phyloP scores from a whole-genome alignment of 2,797 vertebrate genomes.

The Diplodus sargus region DNA sequence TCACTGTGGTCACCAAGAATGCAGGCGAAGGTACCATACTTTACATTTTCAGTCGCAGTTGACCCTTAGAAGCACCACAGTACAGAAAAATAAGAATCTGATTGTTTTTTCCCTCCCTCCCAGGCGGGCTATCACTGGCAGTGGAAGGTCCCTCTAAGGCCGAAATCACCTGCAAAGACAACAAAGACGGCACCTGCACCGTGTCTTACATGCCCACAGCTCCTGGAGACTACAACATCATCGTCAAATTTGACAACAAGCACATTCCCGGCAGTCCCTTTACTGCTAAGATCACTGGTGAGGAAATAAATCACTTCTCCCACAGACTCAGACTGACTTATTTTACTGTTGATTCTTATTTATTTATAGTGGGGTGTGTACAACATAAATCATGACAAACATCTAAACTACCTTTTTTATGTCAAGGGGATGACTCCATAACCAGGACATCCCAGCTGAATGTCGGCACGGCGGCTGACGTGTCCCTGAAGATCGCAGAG shows the following conservation, averaged over 20 bases:
- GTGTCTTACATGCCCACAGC: slow-evolving; percentile 97
- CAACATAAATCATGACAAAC: slow-evolving; percentile 18
- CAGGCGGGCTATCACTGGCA: slow-evolving; percentile 95
- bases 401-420: slow-evolving; percentile 40
- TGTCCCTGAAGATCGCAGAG: slow-evolving; percentile 96
- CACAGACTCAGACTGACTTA: slow-evolving; percentile 1
- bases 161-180: slow-evolving; percentile 97
- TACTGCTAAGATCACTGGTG: slow-evolving; percentile 96
- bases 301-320: slow-evolving; percentile 41
- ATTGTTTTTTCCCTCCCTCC: neutral
- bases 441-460: slow-evolving; percentile 94
- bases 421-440: slow-evolving; percentile 93
- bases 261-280: slow-evolving; percentile 97
- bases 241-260: slow-evolving; percentile 96
- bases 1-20: slow-evolving; percentile 97
- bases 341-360: neutral
- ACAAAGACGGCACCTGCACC: slow-evolving; percentile 96
- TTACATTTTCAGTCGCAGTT: neutral
- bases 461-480: slow-evolving; percentile 93
- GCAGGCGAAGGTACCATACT: slow-evolving; percentile 91
- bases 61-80: neutral
- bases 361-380: slow-evolving; percentile 18
- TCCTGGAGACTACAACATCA: slow-evolving; percentile 96
- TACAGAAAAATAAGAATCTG: neutral
- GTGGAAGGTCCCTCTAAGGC: slow-evolving; percentile 98